phyloP scores from a whole-genome alignment of 1,140 invertebrate genomes.

The Zeugodacus cucurbitae region DNA sequence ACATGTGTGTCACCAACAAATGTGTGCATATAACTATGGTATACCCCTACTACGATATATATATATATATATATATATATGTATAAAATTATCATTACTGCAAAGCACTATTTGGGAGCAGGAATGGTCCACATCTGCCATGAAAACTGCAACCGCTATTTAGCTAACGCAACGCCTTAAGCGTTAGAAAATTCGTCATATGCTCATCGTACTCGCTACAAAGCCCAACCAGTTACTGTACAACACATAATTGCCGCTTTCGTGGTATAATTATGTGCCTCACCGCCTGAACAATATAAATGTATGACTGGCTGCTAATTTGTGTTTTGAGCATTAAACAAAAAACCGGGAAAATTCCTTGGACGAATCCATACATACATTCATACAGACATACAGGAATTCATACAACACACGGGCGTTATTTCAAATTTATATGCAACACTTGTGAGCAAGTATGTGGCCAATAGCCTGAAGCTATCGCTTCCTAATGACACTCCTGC shows the following conservation, averaged over 20 bases:
- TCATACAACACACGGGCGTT: background rate
- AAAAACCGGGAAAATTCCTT: background rate
- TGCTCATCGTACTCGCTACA: background rate
- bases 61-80: background rate
- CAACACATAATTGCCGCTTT: constrained; percentile 8
- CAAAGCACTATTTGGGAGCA: background rate
- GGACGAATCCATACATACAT: background rate
- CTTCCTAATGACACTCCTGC: constrained; percentile 6
- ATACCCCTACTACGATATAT: background rate
- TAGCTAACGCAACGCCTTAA: background rate
- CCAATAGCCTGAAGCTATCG: constrained; percentile 6
- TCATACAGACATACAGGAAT: background rate
- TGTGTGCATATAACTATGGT: background rate
- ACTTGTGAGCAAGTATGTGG: background rate
- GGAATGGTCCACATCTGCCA: background rate
- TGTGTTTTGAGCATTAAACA: background rate
- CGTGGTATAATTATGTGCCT: constrained; percentile 9
- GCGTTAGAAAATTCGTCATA: background rate
- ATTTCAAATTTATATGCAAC: background rate
- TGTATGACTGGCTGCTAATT: background rate
- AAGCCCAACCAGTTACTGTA: background rate
- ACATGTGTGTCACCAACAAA: background rate
- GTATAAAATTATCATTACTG: background rate
- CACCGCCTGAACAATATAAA: background rate
- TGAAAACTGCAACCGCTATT: background rate